Evolutionary conservation across 2,113 vertebrate genomes (phyloP), one percentile per base, ranked within the genome.

Genomic region (Lasiurus cinereus): DNA sequence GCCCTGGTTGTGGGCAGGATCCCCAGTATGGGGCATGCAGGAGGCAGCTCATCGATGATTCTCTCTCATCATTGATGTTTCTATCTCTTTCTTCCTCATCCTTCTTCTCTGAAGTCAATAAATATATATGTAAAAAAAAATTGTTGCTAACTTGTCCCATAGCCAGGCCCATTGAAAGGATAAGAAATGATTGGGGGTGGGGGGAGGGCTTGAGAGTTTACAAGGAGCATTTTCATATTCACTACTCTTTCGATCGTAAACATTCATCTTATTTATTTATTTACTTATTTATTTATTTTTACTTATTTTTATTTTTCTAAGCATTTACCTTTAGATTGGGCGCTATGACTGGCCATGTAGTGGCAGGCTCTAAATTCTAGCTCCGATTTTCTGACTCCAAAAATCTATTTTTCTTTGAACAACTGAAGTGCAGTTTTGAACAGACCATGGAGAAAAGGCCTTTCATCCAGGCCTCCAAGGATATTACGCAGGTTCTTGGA

Each of bases 361-460:
- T 15, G 18, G 43, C 46, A 76, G 70, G n/a, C 70, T 67, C 83
- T 82, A 67, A 95, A 48, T n/a, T 33, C 56, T 50, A 77, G 66
- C 33, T 62, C 19, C 21, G 33, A 29, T 78, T 84, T 83, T 83
- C 77, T 67, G 39, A 50, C 62, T 89, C 62, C 36, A 72, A 76
- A 88, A 54, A 43, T 29, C 29, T 46, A 80, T 39, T 36, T 92
- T 29, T 56, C 52, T 69, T 82, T 78, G 59, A 70, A 91, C 31
- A 78, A 62, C 54, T 67, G 33, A 88, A 56, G 39, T 72, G 54
- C 50, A 2, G 54, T 95, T 90, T 79, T 78, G 79, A 77, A 70
- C 52, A 88, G 43, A 66, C 91, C 70, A 21, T 59, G 56, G 64
- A 70, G 87, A 70, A 85, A 79, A 79, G 62, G 31, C 16, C 73